Base-by-base conservation (phyloP, 2,888 invertebrate species). In the Arrhopalites spinosus region DNA sequence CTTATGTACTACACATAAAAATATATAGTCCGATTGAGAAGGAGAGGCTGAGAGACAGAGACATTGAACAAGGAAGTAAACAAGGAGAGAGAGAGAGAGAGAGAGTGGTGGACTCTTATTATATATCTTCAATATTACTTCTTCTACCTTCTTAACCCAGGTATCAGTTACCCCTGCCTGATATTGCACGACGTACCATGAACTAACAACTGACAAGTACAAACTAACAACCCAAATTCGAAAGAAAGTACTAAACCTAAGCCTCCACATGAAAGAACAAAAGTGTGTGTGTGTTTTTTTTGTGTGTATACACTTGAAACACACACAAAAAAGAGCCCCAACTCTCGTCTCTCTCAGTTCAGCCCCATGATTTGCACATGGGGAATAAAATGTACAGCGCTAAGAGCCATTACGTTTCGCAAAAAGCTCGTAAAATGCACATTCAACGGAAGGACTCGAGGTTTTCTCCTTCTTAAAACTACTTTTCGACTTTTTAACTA, bases 331-430 rank as follows among this genome's bases (percentile, higher is more conserved):
- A n/a, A 25, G n/a, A n/a, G 43, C 50, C 25, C 50, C 11, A n/a
- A 36, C 67, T 67, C 67, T 67, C 20, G n/a, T 29, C 36, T 59
- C 45, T 5, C 45, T 36, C 45, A 66, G 66, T 23, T 59, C 66
- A 66, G 66, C 50, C 53, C 77, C 79, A 79, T 80, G 80, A 80
- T 80, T 80, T 80, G 80, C 80, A 80, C 80, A 79, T 74, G 74
- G 79, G 79, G 79, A 80, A 80, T 80, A 80, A 80, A 80, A 80
- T 78, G 80, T 79, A 75, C 78, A 79, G 77, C 79, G 77, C 79
- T 78, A 79, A 80, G 77, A 79, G 79, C 80, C 80, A 80, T 80
- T 80, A 79, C 79, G 78, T 78, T 80, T 80, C 78, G 80, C 80
- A 80, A 79, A 56, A 72, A 77, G 78, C 74, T 80, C 80, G 80